Conservation (phyloP, 2,888 invertebrate genomes). For the Agrilus biguttatus region DNA sequence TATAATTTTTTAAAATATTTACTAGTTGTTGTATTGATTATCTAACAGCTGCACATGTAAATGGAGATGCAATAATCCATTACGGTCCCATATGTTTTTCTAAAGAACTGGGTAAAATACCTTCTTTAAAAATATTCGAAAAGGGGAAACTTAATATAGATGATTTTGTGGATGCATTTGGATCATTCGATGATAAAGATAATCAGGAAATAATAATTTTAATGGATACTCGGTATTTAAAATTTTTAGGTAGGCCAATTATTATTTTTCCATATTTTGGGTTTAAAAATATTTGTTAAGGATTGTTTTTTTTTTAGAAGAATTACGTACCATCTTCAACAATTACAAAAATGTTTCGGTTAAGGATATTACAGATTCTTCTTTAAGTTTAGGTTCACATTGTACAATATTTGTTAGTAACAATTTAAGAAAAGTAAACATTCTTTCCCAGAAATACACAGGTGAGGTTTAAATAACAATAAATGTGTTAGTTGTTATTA, state of each 20-base stretch:
- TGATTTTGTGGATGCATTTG: slow-evolving; percentile 24
- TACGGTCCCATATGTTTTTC: slow-evolving; percentile 85
- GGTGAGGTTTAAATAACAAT: background rate
- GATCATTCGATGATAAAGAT: slow-evolving; percentile 23
- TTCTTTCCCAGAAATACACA: slow-evolving; percentile 1
- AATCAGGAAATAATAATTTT: slow-evolving; percentile 39
- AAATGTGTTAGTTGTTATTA: background rate
- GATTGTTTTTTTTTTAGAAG: no score
- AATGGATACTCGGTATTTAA: slow-evolving; percentile 52
- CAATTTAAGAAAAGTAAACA: slow-evolving; percentile 30
- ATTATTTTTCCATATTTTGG: background rate
- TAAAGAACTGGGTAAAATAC: slow-evolving; percentile 49
- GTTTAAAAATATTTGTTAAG: no score
- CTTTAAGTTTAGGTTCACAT: slow-evolving; percentile 1
- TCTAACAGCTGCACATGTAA: slow-evolving; percentile 77
- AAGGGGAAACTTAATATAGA: slow-evolving; percentile 42
- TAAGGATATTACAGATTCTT: background rate
- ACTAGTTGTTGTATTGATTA: slow-evolving; percentile 81
- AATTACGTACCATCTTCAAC: no score
- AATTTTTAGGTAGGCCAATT: slow-evolving; percentile 37
- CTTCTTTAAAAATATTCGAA: slow-evolving; percentile 60
- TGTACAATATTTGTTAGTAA: slow-evolving; percentile 35
- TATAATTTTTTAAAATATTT: slow-evolving; percentile 9
- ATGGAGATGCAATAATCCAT: slow-evolving; percentile 76
- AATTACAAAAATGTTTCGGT: no score